Percentiles rank a stretch among this genome's conserved stretches.
Conservation (phyloP, 2,888 invertebrate genomes). For the Atrina japonica region DNA sequence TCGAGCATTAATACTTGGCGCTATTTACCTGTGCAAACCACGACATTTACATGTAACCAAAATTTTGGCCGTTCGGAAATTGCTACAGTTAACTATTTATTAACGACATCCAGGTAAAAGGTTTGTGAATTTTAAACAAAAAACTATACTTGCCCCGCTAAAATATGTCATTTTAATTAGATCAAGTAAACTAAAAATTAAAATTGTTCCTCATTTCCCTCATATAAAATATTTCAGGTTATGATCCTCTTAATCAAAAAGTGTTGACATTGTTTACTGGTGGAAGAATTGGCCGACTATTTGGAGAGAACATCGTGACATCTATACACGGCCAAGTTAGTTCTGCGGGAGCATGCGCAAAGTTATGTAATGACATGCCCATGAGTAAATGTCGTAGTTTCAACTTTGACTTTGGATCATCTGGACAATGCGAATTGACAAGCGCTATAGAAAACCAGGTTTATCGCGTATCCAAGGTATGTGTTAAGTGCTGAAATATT, state of each 20-base stretch:
- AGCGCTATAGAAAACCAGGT: slow-evolving; percentile 57
- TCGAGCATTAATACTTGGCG: too few species aligned
- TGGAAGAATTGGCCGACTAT: slow-evolving; percentile 49
- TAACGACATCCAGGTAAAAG: too few species aligned
- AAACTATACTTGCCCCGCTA: too few species aligned
- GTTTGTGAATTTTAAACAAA: too few species aligned
- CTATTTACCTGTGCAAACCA: too few species aligned
- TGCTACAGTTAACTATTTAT: too few species aligned
- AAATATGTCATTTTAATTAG: too few species aligned
- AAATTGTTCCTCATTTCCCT: too few species aligned
- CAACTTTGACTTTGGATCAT: slow-evolving; percentile 60
- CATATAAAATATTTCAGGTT: slow-evolving; percentile 35
- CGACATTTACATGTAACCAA: too few species aligned
- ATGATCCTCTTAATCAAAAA: slow-evolving; percentile 42
- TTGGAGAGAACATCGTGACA: slow-evolving; percentile 28
- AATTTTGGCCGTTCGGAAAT: too few species aligned
- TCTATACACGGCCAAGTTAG: slow-evolving; percentile 1
- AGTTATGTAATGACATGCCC: slow-evolving; percentile 46
- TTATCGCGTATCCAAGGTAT: slow-evolving; percentile 42
- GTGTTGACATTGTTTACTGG: slow-evolving; percentile 49
- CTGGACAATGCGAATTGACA: slow-evolving; percentile 60
- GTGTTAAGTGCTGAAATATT: neutral
- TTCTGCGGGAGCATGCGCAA: slow-evolving; percentile 53
- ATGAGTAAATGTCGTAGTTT: slow-evolving; percentile 61
- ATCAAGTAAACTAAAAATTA: too few species aligned